Evolutionary conservation across 1,140 invertebrate species (phyloP), one percentile per base, ranked within the genome.

Genomic region (Amphibalanus amphitrite): DNA sequence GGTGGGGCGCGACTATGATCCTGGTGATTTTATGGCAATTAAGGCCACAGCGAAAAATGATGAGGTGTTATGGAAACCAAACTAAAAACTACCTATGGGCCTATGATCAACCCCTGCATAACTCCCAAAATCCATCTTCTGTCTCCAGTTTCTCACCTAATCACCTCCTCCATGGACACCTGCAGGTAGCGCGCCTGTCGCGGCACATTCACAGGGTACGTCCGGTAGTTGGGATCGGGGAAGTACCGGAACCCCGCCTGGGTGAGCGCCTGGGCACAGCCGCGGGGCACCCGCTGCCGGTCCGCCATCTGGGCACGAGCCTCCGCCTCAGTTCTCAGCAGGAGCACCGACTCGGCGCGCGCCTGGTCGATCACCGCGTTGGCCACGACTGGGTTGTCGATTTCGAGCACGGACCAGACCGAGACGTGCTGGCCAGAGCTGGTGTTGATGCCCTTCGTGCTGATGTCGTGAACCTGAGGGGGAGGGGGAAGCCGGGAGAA

Each of bases 351-450:
- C 79, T 92, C 90, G 47, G 89, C 80, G 68, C 80, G 80, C n/a
- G 85, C 78, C 77, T 88, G 86, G 83, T 97, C 93, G 73, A 97
- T 90, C 3, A 96, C 81, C 76, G 84, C 89, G 82, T 97, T 96
- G 69, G 86, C 85, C 0, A 95, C 86, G 3, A 91, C 85, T 0
- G 88, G 84, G 82, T 94, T 86, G 8, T 84, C 80, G 74, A 92
- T 86, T 71, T 86, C 82, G 70, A 96, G 82, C 69, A 86, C 81
- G 74, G 90, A 83, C 26, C 90, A 83, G n/a, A 92, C 81, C 75
- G 84, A 86, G 10, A 23, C 23, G 10, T 23, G 20, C 6, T 6
- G 23, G 23, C 23, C 64, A 23, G 64, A 23, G 64, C 47, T 13
- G 13, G 64, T 23, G 64, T 65, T 25, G 26, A 65, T 65, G 20